Base-by-base conservation (phyloP, 2,113 vertebrate species). In the Globicephala melas region DNA sequence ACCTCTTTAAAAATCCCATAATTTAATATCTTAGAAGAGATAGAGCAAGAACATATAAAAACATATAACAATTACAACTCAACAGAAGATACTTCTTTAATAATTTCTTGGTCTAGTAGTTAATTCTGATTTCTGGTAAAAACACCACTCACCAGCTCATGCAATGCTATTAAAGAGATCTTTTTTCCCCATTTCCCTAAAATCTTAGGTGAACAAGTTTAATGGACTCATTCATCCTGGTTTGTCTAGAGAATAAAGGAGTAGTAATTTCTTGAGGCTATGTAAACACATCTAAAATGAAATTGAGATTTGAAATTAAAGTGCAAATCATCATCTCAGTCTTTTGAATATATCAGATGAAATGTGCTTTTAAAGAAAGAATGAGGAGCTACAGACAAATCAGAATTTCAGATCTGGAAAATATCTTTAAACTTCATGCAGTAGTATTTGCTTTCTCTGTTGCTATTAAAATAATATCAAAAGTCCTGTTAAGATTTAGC, bases 291-390 rank as follows among this genome's bases (percentile, higher is more conserved):
- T 53, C 25, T 2, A 18, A 89, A 90, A 68, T 44, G 28, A 68
- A 88, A 80, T 0, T 73, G 44, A 87, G 36, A 58, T 81, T 94
- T 85, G 26, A 93, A 94, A 26, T 95, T 94, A 62, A 97, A 41
- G 15, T 86, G 4, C 11, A 77, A 89, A 70, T 84, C 15, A 44
- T 80, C 21, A 55, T n/a, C 7, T 65, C 4, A 41, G 25, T 65
- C 20, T 71, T 85, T n/a, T n/a, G 36, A 89, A 33, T 65, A 18
- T 44, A 71, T 73, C 36, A 80, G 31, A 44, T 80, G 14, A 94
- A 38, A 74, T 60, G 36, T 47, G 20, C 4, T n/a, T 25, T 79
- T 86, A 20, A 90, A 38, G 2, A 74, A 91, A 80, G 23, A 83
- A 74, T 14, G 6, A 73, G 1, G 20, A 41, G 9, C 14, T 63